Base-by-base conservation (phyloP, 2,888 invertebrate genomes). In the Xylophagus ater region DNA sequence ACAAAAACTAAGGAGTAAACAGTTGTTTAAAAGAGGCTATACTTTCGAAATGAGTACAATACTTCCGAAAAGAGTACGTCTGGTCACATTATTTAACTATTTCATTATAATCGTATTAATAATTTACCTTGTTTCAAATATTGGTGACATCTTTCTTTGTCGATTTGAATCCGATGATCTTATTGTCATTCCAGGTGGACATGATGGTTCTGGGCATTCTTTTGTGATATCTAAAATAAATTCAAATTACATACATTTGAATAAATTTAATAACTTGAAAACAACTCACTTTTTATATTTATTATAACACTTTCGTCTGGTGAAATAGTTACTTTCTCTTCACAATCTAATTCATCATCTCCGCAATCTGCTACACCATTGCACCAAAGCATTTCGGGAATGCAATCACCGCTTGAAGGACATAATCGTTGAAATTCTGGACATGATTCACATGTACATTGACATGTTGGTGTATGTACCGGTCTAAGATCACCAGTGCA, bases 301-400 rank as follows among this genome's bases (percentile, higher is more conserved):
- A n/a, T n/a, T n/a, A n/a, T n/a, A n/a, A n/a, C n/a, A n/a, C n/a
- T n/a, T n/a, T n/a, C n/a, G n/a, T n/a, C n/a, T n/a, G n/a, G n/a
- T n/a, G n/a, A n/a, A n/a, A n/a, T n/a, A n/a, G n/a, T n/a, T n/a
- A n/a, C n/a, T 0, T 47, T 44, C 13, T 54, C 52, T 4, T 45
- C 53, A 51, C 88, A 89, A 41, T 74, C 65, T 3, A 64, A 59
- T 62, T 89, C 89, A 57, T 89, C 89, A 53, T 88, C 87, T 0
- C 81, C 77, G 52, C 89, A 89, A 59, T 89, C 81, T 45, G 74
- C 71, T 1, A 84, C 65, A 0, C 85, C 86, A 56, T 89, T 78
- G 55, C 89, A 89, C 87, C 88, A 88, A 9, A 71, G 65, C 0
- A 70, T 64, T 25, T 73, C 69, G 0, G 77, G 68, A 12, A 88